These are phyloP conservation scores for Diarsia rubi DNA, from an alignment of 2,888 invertebrate species.

Conservation along the genomic window DNA sequence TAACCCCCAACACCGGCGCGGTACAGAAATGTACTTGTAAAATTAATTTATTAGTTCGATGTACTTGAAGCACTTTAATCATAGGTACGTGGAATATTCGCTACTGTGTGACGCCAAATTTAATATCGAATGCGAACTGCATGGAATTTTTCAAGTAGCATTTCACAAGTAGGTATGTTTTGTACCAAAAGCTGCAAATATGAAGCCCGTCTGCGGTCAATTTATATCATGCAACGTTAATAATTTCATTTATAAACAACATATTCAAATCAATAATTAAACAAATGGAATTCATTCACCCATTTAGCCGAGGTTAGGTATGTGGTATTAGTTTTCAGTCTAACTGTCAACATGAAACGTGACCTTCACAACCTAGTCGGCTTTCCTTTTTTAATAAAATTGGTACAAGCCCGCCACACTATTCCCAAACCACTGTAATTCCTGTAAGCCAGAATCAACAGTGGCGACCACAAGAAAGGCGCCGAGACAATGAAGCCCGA, in stretches of 20 bases:
- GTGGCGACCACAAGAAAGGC: too few species aligned
- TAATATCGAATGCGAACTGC: not conserved
- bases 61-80: not conserved
- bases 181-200: not conserved
- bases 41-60: not conserved
- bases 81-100: not conserved
- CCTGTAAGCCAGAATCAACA: too few species aligned
- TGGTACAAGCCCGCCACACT: too few species aligned
- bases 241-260: not conserved
- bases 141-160: not conserved
- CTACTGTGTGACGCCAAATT: too few species aligned
- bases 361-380: too few species aligned
- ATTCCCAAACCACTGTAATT: too few species aligned
- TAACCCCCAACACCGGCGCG: not conserved
- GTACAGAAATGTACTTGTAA: not conserved
- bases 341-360: too few species aligned
- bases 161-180: not conserved
- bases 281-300: not conserved
- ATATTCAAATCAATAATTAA: not conserved
- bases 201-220: not conserved
- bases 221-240: not conserved
- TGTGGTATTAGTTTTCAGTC: too few species aligned
- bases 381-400: too few species aligned
- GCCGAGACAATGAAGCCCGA: too few species aligned
- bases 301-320: not conserved